These are phyloP conservation scores for Mesoligia furuncula DNA, from an alignment of 2,888 invertebrate species.

Conservation along the genomic window DNA sequence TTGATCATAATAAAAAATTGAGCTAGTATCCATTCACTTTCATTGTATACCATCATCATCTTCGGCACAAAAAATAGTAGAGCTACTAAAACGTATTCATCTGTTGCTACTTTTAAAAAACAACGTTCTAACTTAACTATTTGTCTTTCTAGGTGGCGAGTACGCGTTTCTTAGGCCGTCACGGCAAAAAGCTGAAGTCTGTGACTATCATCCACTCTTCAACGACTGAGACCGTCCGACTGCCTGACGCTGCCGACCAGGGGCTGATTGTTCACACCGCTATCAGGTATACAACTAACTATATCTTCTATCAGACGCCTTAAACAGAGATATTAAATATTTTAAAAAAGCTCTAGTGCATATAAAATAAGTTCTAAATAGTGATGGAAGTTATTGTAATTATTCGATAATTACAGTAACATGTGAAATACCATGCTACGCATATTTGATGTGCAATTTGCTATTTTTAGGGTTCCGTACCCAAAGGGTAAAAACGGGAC, in stretches of 20 bases:
- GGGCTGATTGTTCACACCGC: constrained; percentile 96
- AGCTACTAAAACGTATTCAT: constrained; percentile 4
- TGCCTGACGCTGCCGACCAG: constrained; percentile 94
- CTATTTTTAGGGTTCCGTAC: too few species aligned
- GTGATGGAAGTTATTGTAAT: constrained; percentile 8
- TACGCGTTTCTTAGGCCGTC: constrained; percentile 95
- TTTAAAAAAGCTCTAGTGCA: not conserved
- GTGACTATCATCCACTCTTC: constrained; percentile 97
- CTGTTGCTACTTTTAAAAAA: not conserved
- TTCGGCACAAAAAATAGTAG: not conserved
- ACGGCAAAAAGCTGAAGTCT: constrained; percentile 95
- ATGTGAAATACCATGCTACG: not conserved
- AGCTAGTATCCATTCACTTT: not conserved
- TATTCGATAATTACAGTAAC: constrained; percentile 2
- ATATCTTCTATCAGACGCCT: not conserved
- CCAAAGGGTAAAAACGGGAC: too few species aligned
- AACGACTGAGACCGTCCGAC: constrained; percentile 96
- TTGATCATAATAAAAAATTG: not conserved
- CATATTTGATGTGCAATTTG: constrained; percentile 8
- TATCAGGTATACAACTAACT: constrained; percentile 87
- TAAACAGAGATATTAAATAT: not conserved
- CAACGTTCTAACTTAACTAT: not conserved
- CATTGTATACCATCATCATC: not conserved
- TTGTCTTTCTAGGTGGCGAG: constrained; percentile 92
- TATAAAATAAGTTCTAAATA: not conserved